A percentile compares a stretch with the other conserved stretches of the same genome.
phyloP scores from a whole-genome alignment of 1,140 invertebrate genomes.

The Polyergus mexicanus region DNA sequence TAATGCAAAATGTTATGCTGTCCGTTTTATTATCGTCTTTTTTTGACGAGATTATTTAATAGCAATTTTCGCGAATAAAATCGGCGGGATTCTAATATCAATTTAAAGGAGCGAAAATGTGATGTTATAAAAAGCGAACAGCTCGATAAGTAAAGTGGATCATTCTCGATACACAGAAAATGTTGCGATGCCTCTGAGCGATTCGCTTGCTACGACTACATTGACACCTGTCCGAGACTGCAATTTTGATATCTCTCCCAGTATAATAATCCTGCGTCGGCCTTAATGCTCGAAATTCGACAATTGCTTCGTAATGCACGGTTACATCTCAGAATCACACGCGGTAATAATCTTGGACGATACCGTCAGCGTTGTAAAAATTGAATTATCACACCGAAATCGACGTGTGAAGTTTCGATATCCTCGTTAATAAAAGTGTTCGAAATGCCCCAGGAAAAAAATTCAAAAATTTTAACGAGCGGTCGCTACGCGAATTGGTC shows the following conservation, averaged over 20 bases:
- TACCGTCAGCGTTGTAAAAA: slow-evolving; percentile 10
- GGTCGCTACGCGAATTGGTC: slow-evolving; percentile 34
- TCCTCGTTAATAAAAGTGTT: slow-evolving; percentile 67
- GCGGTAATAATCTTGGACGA: not conserved
- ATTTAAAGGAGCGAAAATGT: slow-evolving; percentile 20
- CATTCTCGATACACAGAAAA: not conserved
- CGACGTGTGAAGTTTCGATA: slow-evolving; percentile 63
- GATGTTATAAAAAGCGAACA: slow-evolving; percentile 33
- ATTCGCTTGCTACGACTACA: slow-evolving; percentile 23
- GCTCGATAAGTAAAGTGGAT: slow-evolving; percentile 12
- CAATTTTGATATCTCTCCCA: slow-evolving; percentile 48
- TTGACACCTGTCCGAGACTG: slow-evolving; percentile 19
- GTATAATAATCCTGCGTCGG: slow-evolving; percentile 17
- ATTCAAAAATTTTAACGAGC: slow-evolving; percentile 31
- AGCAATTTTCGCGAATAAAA: slow-evolving; percentile 13
- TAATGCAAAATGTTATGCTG: slow-evolving; percentile 9
- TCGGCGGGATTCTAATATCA: slow-evolving; percentile 26
- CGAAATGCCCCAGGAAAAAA: not conserved
- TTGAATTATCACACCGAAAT: slow-evolving; percentile 51
- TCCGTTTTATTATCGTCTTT: slow-evolving; percentile 25
- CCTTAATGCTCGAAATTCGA: slow-evolving; percentile 46
- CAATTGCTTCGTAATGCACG: slow-evolving; percentile 49
- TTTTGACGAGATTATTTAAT: slow-evolving; percentile 24
- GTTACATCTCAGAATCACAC: slow-evolving; percentile 32
- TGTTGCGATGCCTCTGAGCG: not conserved